Percentiles rank a stretch among this genome's conserved stretches.
Conservation (phyloP, 2,113 vertebrate genomes). For the Podarcis raffonei region DNA sequence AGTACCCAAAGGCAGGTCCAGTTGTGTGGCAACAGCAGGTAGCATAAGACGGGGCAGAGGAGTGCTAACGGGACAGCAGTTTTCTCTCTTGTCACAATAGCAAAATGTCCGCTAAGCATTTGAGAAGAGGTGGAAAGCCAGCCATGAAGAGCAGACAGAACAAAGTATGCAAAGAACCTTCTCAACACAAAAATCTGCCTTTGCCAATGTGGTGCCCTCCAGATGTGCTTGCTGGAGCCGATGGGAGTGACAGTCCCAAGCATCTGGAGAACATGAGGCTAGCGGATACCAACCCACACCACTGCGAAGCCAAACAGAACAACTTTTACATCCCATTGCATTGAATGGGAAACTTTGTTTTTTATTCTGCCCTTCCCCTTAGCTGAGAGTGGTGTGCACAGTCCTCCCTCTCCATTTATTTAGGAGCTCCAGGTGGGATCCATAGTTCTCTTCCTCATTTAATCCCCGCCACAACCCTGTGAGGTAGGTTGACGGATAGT, state of each 20-base stretch:
- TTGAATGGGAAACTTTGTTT: background rate
- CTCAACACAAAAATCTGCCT: background rate
- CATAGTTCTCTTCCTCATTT: too few species aligned
- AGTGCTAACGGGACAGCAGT: background rate
- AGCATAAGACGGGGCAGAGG: too few species aligned
- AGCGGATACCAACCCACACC: too few species aligned
- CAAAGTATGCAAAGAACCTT: background rate
- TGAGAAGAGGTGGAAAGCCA: background rate
- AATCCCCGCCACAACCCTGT: too few species aligned
- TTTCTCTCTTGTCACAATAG: background rate
- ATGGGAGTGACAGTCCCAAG: too few species aligned
- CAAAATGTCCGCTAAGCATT: background rate
- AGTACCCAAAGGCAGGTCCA: background rate
- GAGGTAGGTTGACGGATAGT: too few species aligned
- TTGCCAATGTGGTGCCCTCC: too few species aligned
- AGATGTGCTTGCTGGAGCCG: too few species aligned
- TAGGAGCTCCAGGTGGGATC: background rate
- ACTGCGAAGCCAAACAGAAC: background rate
- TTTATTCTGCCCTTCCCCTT: background rate
- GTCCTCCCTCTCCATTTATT: background rate
- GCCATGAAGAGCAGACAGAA: background rate
- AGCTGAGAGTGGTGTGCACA: background rate
- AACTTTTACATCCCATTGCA: background rate
- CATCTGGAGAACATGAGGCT: too few species aligned
- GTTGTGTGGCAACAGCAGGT: background rate